phyloP scores from a whole-genome alignment of 2,797 vertebrate genomes.

The Bovichtus diacanthus region DNA sequence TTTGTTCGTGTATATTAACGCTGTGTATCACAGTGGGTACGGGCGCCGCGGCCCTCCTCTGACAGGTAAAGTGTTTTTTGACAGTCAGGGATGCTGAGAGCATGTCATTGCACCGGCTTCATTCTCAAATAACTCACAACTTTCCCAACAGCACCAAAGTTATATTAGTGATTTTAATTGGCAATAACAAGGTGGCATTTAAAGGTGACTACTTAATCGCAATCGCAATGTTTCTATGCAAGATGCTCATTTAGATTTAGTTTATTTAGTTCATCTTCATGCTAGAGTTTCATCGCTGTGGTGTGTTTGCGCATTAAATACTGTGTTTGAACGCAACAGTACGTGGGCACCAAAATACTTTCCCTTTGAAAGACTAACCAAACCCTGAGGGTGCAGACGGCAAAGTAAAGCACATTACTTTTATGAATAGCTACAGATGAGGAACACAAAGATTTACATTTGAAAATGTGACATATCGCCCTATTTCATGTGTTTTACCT shows the following conservation, averaged over 20 bases:
- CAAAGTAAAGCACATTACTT: not conserved
- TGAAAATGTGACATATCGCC: not conserved
- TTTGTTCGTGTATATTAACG: slow-evolving; percentile 62
- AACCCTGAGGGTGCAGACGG: not conserved
- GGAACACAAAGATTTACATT: not conserved
- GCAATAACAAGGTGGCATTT: not conserved
- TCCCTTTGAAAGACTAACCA: not conserved
- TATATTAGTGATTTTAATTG: not conserved
- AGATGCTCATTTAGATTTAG: not conserved
- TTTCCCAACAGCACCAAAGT: not conserved
- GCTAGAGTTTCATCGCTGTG: not conserved
- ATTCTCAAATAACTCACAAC: slow-evolving; percentile 27
- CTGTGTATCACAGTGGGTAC: slow-evolving; percentile 40
- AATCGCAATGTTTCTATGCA: not conserved
- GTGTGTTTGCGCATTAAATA: slow-evolving; percentile 1
- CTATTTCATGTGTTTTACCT: not conserved
- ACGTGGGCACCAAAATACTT: not conserved
- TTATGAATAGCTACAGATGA: not conserved
- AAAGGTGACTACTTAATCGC: not conserved
- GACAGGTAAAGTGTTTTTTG: slow-evolving; percentile 61
- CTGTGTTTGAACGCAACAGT: not conserved
- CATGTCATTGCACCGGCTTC: not conserved
- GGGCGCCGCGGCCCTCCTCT: slow-evolving; percentile 34
- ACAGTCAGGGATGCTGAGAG: slow-evolving; percentile 25
- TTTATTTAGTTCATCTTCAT: not conserved